Conservation (phyloP, 2,888 invertebrate species). For the Automeris io region DNA sequence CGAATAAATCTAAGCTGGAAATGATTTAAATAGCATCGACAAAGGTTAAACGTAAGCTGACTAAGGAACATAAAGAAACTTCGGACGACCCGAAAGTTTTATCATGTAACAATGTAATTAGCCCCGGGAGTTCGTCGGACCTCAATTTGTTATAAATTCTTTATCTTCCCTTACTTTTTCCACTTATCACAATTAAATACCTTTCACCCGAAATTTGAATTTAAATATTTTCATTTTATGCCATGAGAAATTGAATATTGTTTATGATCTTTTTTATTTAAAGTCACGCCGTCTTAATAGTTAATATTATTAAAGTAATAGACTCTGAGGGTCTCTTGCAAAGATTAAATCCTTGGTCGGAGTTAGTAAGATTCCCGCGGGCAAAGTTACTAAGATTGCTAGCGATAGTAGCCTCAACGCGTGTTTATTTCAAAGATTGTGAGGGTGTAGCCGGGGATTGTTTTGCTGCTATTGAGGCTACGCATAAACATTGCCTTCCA, state of each 20-base stretch:
- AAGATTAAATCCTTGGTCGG: conserved; percentile 24
- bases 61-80: conserved; percentile 65
- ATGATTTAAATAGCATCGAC: conserved; percentile 54
- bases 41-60: conserved; percentile 36
- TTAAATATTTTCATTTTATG: conserved; percentile 8
- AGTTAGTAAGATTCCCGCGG: conserved; percentile 21
- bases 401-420: conserved; percentile 48
- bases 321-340: conserved; percentile 51
- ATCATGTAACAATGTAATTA: conserved; percentile 73
- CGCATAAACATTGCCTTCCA: conserved; percentile 38
- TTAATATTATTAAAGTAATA: conserved; percentile 50
- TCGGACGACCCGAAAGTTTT: conserved; percentile 65
- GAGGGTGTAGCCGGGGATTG: conserved; percentile 59
- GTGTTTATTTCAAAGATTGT: conserved; percentile 67
- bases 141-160: conserved; percentile 61
- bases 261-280: no score
- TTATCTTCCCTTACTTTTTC: conserved; percentile 59
- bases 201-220: no score
- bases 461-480: conserved; percentile 58
- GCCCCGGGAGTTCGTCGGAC: conserved; percentile 53
- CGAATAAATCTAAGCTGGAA: background rate
- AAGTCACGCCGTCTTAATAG: no score
- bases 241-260: conserved; percentile 5
- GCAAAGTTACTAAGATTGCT: conserved; percentile 54
- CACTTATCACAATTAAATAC: conserved; percentile 54